Evolutionary conservation across 2,888 invertebrate genomes (phyloP), one percentile per base, ranked within the genome.

Genomic region (Liposcelis brunnea): DNA sequence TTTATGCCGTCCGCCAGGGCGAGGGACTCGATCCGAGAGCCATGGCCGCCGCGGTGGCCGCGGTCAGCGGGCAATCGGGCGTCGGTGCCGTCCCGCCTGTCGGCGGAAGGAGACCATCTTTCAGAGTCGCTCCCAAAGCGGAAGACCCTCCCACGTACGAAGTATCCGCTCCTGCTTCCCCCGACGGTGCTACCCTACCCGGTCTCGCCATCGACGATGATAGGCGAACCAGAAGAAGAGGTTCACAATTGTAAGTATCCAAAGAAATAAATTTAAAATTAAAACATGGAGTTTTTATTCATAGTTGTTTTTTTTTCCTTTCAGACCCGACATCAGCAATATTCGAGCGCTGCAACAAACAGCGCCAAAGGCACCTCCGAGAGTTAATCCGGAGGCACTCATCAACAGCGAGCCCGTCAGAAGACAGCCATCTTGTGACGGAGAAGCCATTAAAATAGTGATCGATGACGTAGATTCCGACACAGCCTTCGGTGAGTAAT

Each of bases 371-470:
- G 40, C 16, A 6, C 16, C 40, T 6, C 40, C 40, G 5, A 16
- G 19, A 14, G 40, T 40, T n/a, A 19, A 12, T 12, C 15, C 40
- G 6, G 26, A 26, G 26, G 26, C 26, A 26, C 26, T 26, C 26
- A 26, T 26, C 26, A 35, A 15, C 16, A 16, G 16, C 35, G 68
- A 55, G 55, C 61, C 21, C 61, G 66, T 53, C 52, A 60, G 32
- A 51, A 70, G 87, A 4, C 87, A 89, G 58, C 83, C 84, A 57
- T 85, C 87, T 15, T 83, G 82, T 49, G 89, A 89, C 58, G 89
- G 89, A 1, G 89, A 90, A 61, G 86, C 86, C 51, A 90, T 90
- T 56, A 81, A 87, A 61, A 90, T 90, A 53, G 87, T 90, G 52
- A 90, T 90, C 56, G 87, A 90, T 58, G 89, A 90, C 61, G 89